Conservation (phyloP, 2,113 vertebrate species). For the Pseudonaja textilis region DNA sequence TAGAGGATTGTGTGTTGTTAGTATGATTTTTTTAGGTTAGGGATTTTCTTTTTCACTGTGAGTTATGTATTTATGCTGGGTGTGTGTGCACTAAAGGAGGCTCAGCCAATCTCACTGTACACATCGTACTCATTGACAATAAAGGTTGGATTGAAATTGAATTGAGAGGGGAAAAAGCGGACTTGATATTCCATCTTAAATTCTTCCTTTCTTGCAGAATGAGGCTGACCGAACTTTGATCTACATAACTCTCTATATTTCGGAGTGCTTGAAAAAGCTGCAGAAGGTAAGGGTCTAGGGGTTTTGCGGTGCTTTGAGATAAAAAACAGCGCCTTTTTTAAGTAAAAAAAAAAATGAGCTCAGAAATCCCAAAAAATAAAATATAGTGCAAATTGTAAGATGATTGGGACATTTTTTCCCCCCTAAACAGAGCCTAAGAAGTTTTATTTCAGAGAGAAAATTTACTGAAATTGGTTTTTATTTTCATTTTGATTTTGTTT, state of each 20-base stretch:
- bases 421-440: not conserved
- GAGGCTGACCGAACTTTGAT: constrained; percentile 97
- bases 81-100: too few species aligned
- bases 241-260: constrained; percentile 96
- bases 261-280: constrained; percentile 95
- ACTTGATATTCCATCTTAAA: not conserved
- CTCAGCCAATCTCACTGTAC: too few species aligned
- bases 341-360: not conserved
- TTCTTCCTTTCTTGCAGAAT: constrained; percentile 75
- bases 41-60: too few species aligned
- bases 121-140: too few species aligned
- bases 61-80: too few species aligned
- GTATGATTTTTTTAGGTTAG: too few species aligned
- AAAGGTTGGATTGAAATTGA: too few species aligned
- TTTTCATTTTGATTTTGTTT: constrained; percentile 44
- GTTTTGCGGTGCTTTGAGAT: not conserved
- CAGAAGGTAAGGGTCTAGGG: constrained; percentile 82
- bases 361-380: not conserved
- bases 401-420: not conserved
- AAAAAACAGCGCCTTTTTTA: not conserved
- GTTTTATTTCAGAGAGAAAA: not conserved
- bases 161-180: not conserved
- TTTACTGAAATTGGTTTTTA: not conserved
- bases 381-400: not conserved
- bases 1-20: too few species aligned